These are phyloP conservation scores for Macquaria ambigua DNA, from an alignment of 2,113 vertebrate species.

Conservation along the genomic window DNA sequence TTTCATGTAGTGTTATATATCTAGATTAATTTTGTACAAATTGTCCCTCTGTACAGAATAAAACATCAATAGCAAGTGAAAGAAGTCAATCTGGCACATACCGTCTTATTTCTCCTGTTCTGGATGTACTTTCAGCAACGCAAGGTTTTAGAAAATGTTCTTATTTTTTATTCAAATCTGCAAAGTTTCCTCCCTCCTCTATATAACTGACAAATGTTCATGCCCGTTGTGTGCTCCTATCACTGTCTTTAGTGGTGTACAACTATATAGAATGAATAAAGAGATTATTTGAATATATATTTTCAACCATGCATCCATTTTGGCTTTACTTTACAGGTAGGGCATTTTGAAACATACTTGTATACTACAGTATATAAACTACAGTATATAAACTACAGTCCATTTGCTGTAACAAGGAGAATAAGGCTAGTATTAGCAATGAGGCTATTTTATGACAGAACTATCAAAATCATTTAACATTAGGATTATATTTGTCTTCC, in stretches of 20 bases:
- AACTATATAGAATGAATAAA: constrained; percentile 85
- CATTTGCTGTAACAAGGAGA: background rate
- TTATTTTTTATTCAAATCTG: constrained; percentile 78
- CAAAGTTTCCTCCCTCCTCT: constrained; percentile 70
- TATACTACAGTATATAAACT: background rate
- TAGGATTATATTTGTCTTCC: background rate
- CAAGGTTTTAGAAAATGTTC: constrained; percentile 63
- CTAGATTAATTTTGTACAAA: constrained; percentile 99
- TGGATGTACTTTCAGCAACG: constrained; percentile 65
- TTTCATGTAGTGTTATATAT: constrained; percentile 98
- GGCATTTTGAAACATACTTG: background rate
- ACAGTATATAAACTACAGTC: too few relatives aligned
- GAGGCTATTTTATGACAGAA: background rate
- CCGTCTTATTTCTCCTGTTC: constrained; percentile 62
- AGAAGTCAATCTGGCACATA: constrained; percentile 80
- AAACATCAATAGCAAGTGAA: constrained; percentile 83
- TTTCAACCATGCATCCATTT: constrained; percentile 81
- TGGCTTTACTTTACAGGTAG: constrained; percentile 65
- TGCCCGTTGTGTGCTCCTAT: constrained; percentile 81
- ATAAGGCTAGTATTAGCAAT: background rate
- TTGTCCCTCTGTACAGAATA: constrained; percentile 98
- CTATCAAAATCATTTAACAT: background rate
- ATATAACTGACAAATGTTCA: constrained; percentile 74
- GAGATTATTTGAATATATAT: constrained; percentile 85
- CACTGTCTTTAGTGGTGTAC: constrained; percentile 83